Conservation (phyloP, 1,140 invertebrate species). For the Drosophila nikananu region DNA sequence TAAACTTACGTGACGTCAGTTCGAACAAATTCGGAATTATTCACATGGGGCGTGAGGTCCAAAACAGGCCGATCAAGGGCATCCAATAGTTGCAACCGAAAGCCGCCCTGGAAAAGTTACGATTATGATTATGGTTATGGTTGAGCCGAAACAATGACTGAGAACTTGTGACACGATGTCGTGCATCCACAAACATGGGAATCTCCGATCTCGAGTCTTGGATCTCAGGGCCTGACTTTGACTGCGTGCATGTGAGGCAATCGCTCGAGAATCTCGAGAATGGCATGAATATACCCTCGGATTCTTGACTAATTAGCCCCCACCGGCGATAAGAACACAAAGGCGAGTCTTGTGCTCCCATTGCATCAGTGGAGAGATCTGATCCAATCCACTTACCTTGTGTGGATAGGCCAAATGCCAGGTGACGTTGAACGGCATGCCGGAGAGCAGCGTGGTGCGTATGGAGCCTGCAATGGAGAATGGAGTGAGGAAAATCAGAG, state of each 20-base stretch:
- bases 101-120: slow-evolving; percentile 91
- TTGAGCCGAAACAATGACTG: slow-evolving; percentile 68
- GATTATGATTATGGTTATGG: slow-evolving; percentile 36
- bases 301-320: slow-evolving; percentile 53
- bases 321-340: slow-evolving; percentile 50
- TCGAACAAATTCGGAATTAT: slow-evolving; percentile 91
- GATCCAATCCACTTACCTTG: slow-evolving; percentile 88
- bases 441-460: slow-evolving; percentile 92
- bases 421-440: slow-evolving; percentile 94
- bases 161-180: slow-evolving; percentile 72
- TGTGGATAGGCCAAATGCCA: slow-evolving; percentile 98
- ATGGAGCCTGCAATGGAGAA: slow-evolving; percentile 88
- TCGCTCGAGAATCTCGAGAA: slow-evolving; percentile 22
- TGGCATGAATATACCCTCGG: slow-evolving; percentile 48
- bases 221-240: slow-evolving; percentile 47
- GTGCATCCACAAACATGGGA: slow-evolving; percentile 65
- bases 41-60: slow-evolving; percentile 93
- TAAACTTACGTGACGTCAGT: slow-evolving; percentile 89
- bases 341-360: slow-evolving; percentile 32
- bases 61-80: slow-evolving; percentile 92
- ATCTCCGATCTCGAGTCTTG: slow-evolving; percentile 40
- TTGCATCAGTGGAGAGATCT: slow-evolving; percentile 3
- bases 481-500: slow-evolving; percentile 30
- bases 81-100: slow-evolving; percentile 93
- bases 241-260: slow-evolving; percentile 70